Evolutionary conservation across 2,113 vertebrate genomes (phyloP).

Genomic region (Callocephalon fimbriatum): DNA sequence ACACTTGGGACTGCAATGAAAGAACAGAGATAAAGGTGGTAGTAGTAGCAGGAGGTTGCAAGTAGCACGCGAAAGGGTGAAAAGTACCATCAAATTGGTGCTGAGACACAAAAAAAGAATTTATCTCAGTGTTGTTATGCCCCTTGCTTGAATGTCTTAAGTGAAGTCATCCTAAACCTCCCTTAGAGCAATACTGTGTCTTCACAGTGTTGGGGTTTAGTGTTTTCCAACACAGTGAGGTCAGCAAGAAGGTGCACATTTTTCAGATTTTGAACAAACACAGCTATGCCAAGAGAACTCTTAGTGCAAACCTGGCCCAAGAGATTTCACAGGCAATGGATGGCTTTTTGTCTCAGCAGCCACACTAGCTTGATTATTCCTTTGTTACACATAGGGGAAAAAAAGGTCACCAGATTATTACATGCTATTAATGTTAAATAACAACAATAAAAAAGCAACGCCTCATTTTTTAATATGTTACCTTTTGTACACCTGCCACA

Average conservation of each 20-base stretch:
- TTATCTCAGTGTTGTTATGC: background rate
- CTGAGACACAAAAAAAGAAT: background rate
- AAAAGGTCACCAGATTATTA: background rate
- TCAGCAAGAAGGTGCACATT: background rate
- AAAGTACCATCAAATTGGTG: background rate
- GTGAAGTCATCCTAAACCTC: background rate
- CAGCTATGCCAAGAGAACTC: background rate
- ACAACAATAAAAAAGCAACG: background rate
- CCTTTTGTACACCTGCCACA: constrained; percentile 37
- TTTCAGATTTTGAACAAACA: background rate
- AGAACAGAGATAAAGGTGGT: background rate
- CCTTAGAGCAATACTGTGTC: background rate
- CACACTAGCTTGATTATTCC: background rate
- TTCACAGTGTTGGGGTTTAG: background rate
- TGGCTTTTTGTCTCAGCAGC: background rate
- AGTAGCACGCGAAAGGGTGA: background rate
- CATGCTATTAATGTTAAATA: constrained; percentile 1
- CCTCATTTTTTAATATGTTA: constrained; percentile 1
- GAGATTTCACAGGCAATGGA: background rate
- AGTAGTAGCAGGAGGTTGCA: background rate
- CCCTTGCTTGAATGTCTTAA: background rate
- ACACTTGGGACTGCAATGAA: background rate
- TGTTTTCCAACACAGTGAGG: background rate
- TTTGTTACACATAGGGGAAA: background rate
- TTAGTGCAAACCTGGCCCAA: background rate